Evolutionary conservation across 2,888 invertebrate species (phyloP).

Genomic region (Tortricodes alternella): DNA sequence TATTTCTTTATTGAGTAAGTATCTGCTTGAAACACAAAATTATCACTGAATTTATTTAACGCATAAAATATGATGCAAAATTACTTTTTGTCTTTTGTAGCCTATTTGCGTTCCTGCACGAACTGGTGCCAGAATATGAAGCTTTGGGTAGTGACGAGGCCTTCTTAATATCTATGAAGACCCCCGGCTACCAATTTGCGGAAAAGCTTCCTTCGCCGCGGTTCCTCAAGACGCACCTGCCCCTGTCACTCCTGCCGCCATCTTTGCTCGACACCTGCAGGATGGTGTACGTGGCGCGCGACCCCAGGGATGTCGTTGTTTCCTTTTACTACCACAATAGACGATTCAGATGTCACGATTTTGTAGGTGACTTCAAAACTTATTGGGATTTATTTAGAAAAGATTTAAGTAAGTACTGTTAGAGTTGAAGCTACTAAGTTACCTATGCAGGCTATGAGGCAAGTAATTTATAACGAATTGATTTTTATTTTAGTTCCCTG

Average conservation of each 20-base stretch:
- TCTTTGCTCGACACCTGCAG: conserved; percentile 69
- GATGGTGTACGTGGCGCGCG: conserved; percentile 88
- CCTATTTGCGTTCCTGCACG: neutral
- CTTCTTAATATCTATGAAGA: neutral
- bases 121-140: neutral
- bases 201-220: neutral
- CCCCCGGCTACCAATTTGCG: conserved; percentile 8
- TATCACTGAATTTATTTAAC: too few species aligned
- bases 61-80: too few species aligned
- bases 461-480: too few species aligned
- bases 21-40: too few species aligned
- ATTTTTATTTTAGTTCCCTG: too few species aligned
- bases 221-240: conserved; percentile 81
- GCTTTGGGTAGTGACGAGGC: neutral
- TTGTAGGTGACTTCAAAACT: neutral
- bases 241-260: conserved; percentile 84
- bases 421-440: too few species aligned
- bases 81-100: neutral
- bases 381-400: neutral
- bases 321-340: conserved; percentile 57
- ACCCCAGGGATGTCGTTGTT: conserved; percentile 89
- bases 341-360: neutral
- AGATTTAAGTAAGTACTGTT: neutral
- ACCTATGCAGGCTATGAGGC: too few species aligned
- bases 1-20: conserved; percentile 84